phyloP scores from a whole-genome alignment of 2,888 invertebrate species.

The Tubulanus polymorphus region DNA sequence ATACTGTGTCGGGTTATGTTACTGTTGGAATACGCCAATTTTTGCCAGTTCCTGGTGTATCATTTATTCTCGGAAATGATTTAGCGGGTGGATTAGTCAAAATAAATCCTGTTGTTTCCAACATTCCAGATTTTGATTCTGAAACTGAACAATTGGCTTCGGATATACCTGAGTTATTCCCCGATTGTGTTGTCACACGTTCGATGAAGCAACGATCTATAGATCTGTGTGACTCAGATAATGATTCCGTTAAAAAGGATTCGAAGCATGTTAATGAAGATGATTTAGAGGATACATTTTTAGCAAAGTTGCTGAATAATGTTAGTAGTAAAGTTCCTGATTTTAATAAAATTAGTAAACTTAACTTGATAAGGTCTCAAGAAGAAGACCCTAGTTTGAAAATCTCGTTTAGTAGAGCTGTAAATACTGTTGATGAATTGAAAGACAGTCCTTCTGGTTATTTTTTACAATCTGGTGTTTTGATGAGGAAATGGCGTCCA shows the following conservation, averaged over 20 bases:
- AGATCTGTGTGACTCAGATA: no score
- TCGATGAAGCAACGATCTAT: no score
- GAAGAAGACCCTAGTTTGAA: not conserved
- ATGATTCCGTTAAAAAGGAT: no score
- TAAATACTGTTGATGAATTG: no score
- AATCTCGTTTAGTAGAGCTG: not conserved
- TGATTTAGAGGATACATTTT: no score
- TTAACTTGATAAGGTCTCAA: no score
- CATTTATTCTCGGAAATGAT: constrained; percentile 18
- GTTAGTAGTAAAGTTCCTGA: no score
- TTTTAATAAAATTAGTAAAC: no score
- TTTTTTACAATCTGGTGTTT: not conserved
- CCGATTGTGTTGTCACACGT: not conserved
- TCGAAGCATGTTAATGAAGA: no score
- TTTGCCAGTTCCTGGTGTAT: constrained; percentile 17
- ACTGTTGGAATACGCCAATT: constrained; percentile 14
- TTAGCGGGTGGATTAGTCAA: constrained; percentile 13
- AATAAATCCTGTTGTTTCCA: not conserved
- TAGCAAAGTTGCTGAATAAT: no score
- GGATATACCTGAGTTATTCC: not conserved
- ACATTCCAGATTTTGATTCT: not conserved
- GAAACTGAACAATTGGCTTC: no score
- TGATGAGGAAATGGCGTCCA: constrained; percentile 2
- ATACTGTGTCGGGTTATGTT: constrained; percentile 18
- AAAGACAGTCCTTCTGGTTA: not conserved